These are phyloP conservation scores for Anser cygnoides DNA, from an alignment of 2,113 vertebrate genomes.

Conservation along the genomic window DNA sequence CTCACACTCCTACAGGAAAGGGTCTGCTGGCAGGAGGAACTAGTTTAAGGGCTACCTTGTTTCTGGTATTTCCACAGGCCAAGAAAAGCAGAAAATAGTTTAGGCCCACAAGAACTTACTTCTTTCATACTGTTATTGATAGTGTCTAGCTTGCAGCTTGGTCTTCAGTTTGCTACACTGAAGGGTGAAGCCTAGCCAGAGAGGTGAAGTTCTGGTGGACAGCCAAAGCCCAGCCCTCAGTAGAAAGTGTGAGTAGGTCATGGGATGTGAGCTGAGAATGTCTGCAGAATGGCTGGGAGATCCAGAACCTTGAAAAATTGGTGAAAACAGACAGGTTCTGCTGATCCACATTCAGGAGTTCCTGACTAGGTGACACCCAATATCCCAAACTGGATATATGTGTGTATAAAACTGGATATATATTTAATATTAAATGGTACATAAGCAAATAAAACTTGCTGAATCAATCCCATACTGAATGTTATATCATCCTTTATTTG, in stretches of 20 bases:
- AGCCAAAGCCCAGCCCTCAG: not conserved
- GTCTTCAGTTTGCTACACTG: not conserved
- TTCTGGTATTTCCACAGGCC: not conserved
- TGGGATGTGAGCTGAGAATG: not conserved
- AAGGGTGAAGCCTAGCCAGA: not conserved
- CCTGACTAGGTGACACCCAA: not conserved
- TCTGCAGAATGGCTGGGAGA: not conserved
- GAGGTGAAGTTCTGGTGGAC: not conserved
- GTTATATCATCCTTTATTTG: not conserved
- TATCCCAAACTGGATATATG: not conserved
- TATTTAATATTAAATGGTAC: not conserved
- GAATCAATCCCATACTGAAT: not conserved
- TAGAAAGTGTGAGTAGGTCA: not conserved
- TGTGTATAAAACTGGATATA: no score
- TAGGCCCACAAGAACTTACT: not conserved
- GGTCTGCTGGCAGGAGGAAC: not conserved
- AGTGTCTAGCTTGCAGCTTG: not conserved
- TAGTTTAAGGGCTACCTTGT: not conserved
- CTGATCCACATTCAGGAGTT: not conserved
- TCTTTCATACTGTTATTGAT: not conserved
- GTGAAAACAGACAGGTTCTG: not conserved
- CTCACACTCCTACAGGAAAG: not conserved
- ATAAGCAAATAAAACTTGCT: not conserved
- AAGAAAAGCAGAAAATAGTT: not conserved
- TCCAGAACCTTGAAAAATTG: not conserved